Evolutionary conservation across 2,888 invertebrate species (phyloP).

Genomic region (Apamea crenata): DNA sequence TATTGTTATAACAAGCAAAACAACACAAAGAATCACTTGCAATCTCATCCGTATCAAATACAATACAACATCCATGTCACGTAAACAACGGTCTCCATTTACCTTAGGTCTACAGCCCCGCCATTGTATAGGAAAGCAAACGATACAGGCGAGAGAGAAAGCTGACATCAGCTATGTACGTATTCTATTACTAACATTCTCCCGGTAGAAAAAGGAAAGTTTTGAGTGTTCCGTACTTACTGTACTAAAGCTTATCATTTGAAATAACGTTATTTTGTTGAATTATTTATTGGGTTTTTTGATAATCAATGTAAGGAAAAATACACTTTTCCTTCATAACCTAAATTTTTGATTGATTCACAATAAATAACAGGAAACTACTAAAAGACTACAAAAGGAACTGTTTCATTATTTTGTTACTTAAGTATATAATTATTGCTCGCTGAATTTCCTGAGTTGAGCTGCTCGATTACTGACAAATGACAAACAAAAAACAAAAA

Average conservation of each 20-base stretch:
- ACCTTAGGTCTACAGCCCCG: background rate
- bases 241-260: background rate
- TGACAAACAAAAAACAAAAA: no score
- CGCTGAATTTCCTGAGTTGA: background rate
- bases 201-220: slow-evolving; percentile 7
- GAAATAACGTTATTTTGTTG: background rate
- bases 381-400: no score
- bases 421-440: no score
- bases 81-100: slow-evolving; percentile 32
- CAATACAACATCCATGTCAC: slow-evolving; percentile 33
- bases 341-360: no score
- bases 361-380: background rate
- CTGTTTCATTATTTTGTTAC: background rate
- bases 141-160: slow-evolving; percentile 23
- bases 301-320: background rate
- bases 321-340: background rate
- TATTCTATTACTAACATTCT: slow-evolving; percentile 13
- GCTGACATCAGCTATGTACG: slow-evolving; percentile 4
- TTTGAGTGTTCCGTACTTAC: background rate
- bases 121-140: slow-evolving; percentile 23
- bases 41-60: slow-evolving; percentile 26
- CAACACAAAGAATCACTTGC: background rate
- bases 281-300: background rate
- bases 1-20: background rate
- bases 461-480: background rate